A percentile compares a stretch with the other conserved stretches of the same genome.
These are phyloP conservation scores for Clarias magur DNA, from an alignment of 2,113 vertebrate genomes.

Conservation along the genomic window DNA sequence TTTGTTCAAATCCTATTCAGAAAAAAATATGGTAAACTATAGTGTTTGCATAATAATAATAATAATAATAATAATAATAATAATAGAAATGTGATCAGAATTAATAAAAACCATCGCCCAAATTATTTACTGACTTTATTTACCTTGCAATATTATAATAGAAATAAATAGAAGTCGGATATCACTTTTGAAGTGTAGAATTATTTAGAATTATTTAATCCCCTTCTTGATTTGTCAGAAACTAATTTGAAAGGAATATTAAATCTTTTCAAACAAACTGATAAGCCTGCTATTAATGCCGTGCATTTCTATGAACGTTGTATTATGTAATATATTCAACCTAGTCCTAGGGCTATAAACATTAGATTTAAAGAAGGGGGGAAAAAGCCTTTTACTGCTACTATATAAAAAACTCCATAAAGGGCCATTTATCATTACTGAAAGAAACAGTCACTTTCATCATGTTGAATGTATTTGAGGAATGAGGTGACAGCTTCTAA, in stretches of 20 bases:
- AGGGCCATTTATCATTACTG: neutral
- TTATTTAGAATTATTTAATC: neutral
- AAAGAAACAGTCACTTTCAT: neutral
- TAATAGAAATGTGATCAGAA: neutral
- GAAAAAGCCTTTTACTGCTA: neutral
- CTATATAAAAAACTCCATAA: conserved; percentile 2
- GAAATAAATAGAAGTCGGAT: neutral
- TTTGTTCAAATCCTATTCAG: neutral
- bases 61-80: neutral
- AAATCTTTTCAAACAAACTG: neutral
- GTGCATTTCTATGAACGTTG: neutral
- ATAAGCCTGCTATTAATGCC: neutral
- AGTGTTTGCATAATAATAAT: neutral
- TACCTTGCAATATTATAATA: neutral
- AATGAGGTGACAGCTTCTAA: conserved; percentile 2
- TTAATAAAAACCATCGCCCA: neutral
- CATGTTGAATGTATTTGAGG: conserved; percentile 22
- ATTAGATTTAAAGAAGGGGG: neutral
- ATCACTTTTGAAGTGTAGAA: neutral
- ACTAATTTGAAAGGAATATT: neutral
- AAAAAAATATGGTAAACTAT: neutral
- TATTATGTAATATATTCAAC: neutral
- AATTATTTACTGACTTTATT: neutral
- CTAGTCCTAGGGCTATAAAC: no score
- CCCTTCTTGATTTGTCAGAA: no score